phyloP scores from a whole-genome alignment of 2,888 invertebrate genomes.

The Volucella inanis region DNA sequence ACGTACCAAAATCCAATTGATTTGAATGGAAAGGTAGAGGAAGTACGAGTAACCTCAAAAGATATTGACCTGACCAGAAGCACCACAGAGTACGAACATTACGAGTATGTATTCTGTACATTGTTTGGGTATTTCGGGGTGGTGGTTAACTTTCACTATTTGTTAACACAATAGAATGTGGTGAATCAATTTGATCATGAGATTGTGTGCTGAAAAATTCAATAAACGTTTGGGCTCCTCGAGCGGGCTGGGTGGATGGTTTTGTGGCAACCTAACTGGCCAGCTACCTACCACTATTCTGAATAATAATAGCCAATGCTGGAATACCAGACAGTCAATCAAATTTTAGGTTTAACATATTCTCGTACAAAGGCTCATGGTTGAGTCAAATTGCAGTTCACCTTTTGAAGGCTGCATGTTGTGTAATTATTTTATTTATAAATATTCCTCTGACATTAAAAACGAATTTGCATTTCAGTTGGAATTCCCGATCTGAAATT shows the following conservation, averaged over 20 bases:
- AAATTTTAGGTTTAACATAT: slow-evolving; percentile 33
- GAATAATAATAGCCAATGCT: slow-evolving; percentile 27
- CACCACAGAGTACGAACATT: not conserved
- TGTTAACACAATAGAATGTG: slow-evolving; percentile 57
- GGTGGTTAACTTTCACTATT: slow-evolving; percentile 39
- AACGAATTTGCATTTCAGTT: slow-evolving; percentile 67
- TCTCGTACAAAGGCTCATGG: slow-evolving; percentile 30
- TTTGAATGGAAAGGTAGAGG: slow-evolving; percentile 14
- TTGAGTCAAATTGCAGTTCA: slow-evolving; percentile 18
- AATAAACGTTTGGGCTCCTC: slow-evolving; percentile 20
- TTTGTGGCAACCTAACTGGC: not conserved
- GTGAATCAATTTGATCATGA: slow-evolving; percentile 59
- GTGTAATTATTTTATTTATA: slow-evolving; percentile 38
- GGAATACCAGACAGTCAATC: slow-evolving; percentile 51
- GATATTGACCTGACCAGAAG: slow-evolving; percentile 21
- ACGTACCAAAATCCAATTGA: slow-evolving; percentile 48
- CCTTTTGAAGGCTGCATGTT: too few species aligned
- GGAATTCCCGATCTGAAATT: slow-evolving; percentile 67
- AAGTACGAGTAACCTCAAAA: not conserved
- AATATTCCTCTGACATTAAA: slow-evolving; percentile 54
- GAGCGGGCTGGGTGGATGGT: not conserved
- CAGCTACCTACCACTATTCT: too few species aligned
- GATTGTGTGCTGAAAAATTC: slow-evolving; percentile 54
- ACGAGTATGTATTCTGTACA: not conserved
- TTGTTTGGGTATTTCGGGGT: not conserved